Conservation (phyloP, 1,140 invertebrate genomes). For the Calliphora vicina region DNA sequence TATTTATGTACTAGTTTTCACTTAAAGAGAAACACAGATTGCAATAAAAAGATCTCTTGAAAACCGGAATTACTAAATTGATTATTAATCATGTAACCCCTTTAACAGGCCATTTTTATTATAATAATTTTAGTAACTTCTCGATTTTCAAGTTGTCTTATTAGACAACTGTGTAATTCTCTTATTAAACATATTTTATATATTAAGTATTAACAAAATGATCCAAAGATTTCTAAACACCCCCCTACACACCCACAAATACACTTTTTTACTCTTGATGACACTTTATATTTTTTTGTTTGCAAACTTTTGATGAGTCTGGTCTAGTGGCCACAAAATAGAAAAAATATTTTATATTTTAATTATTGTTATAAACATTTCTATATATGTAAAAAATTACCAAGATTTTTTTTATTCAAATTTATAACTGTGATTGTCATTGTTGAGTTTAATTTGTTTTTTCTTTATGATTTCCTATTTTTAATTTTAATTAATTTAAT, state of each 20-base stretch:
- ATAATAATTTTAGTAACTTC: too few species aligned
- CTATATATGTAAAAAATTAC: too few species aligned
- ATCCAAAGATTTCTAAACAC: neutral
- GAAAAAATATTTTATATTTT: neutral
- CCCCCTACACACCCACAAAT: neutral
- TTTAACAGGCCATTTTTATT: neutral
- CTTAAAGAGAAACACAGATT: neutral
- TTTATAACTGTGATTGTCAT: constrained; percentile 6
- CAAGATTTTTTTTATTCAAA: neutral
- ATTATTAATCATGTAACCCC: neutral
- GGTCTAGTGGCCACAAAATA: neutral
- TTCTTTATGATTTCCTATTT: neutral
- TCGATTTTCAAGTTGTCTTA: too few species aligned
- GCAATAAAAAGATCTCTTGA: neutral
- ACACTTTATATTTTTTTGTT: neutral
- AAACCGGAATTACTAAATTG: too few species aligned
- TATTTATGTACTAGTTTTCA: neutral
- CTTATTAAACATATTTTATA: neutral
- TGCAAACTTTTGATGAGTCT: neutral
- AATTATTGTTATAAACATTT: neutral
- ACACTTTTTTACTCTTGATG: constrained; percentile 7
- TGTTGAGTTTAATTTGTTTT: neutral
- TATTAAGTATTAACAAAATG: neutral
- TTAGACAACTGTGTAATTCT: neutral
- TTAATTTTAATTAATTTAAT: neutral